Base-by-base conservation (phyloP, 2,797 vertebrate species). In the Hylomyscus alleni region DNA sequence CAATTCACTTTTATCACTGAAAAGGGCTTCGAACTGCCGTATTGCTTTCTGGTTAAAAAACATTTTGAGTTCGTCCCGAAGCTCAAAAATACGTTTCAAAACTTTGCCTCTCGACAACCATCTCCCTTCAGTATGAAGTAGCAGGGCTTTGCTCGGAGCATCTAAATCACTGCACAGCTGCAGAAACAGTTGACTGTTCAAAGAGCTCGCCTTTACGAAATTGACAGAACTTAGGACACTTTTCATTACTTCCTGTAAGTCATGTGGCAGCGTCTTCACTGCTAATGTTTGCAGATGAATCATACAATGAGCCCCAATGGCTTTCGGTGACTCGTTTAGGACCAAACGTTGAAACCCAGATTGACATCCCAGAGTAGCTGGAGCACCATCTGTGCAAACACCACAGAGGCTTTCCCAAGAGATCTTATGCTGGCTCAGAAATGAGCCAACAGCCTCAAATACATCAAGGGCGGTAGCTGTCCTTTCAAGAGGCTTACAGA, bases 1-100 rank as follows among this genome's bases (percentile, higher is more conserved):
- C 85, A 95, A 82, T 56, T 93, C 54, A 67, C 47, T 88, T 75
- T 89, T 40, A 62, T 92, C 54, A 24, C 83, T 88, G 50, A 92
- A 95, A 92, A 92, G 82, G 76, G 77, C 90, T 47, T 89, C 40
- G 13, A 95, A 95, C 62, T 95, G 90, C 52, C 65, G 84, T 92
- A 62, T 91, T 24, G 84, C 83, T 52, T 85, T 85, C 60, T 85
- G 83, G n/a, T 65, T 69, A n/a, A 85, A 85, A 85, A 67, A 67
- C 15, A n/a, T n/a, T 24, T 7, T 85, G 62, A 85, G 62, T 6
- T 85, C 62, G 15, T 69, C 83, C 9, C 62, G 62, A n/a, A 85
- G 83, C 83, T 85, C 83, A 69, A 85, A 85, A 24, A 85, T 62
- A 67, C 31, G 20, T 52, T 85, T 85, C 9, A 85, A 34, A n/a